Base-by-base conservation (phyloP, 1,140 invertebrate genomes). In the Saccostrea cuccullata region DNA sequence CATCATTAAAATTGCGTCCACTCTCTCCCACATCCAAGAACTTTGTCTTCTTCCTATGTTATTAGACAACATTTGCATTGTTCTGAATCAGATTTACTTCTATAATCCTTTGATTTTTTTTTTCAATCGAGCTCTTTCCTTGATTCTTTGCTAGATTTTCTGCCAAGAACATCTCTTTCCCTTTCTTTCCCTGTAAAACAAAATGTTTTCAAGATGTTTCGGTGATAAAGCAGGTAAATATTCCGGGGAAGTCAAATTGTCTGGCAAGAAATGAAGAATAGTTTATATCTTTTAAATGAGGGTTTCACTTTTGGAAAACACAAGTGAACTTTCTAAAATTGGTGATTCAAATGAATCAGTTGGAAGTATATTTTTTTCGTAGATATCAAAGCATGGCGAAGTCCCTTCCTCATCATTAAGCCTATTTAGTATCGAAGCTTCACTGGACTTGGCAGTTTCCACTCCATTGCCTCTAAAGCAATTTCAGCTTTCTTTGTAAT, bases 371-470 rank as follows among this genome's bases (percentile, higher is more conserved):
- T 9, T 84, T 84, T 87, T 67, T 87, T 89, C n/a, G 83, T 87
- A 90, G 8, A 85, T 77, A 67, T 90, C 89, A 86, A 87, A 87
- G 58, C 89, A 87, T 26, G 86, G 89, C 26, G 89, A 90, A 23
- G 30, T 17, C 30, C 89, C 89, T 47, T 82, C 86, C 9, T 86
- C 6, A 70, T 89, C 89, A 87, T 87, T 87, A 20, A 67, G 83
- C 82, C 23, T 55, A 90, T n/a, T 6, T 86, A 3, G 40, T 87
- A 90, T 47, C 40, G 77, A 9, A 82, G 30, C 13, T 85, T 70
- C 40, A 30, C 47, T 77, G 89, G 89, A 67, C 86, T 90, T 12
- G 67, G 67, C 2, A 89, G 84, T 23, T 82, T 40, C 40, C 26
- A 85, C 83, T 82, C 77, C 55, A 87, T 85, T 30, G 12, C 47